phyloP scores from a whole-genome alignment of 2,797 vertebrate genomes.

The Rhincodon typus region DNA sequence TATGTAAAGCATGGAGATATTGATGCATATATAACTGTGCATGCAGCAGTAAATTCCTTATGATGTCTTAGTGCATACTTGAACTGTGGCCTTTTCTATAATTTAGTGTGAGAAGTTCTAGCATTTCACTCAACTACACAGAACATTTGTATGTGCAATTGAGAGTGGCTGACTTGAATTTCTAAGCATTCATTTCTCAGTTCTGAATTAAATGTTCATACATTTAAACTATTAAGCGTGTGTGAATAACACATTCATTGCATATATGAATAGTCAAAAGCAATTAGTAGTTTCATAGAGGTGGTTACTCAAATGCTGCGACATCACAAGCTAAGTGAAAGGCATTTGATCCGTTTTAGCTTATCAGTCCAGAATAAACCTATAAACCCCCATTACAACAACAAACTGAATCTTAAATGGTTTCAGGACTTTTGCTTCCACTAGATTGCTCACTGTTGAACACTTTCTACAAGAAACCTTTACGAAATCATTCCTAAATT shows the following conservation, averaged over 20 bases:
- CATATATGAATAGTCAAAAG: no score
- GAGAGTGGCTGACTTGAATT: background rate
- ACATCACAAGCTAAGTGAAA: background rate
- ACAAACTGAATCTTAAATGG: background rate
- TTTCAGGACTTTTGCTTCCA: background rate
- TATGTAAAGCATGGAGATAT: no score
- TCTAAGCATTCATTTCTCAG: background rate
- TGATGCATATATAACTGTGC: no score
- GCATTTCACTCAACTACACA: background rate
- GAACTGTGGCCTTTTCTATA: background rate
- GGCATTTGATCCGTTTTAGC: background rate
- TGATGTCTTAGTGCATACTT: background rate
- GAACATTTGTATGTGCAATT: background rate
- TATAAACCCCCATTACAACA: background rate
- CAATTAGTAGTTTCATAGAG: background rate
- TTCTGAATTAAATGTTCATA: background rate
- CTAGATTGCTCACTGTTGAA: background rate
- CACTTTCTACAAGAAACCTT: background rate
- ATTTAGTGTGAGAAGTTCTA: background rate
- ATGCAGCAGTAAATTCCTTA: background rate
- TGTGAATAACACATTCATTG: background rate
- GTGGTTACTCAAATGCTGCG: background rate
- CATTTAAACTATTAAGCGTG: background rate
- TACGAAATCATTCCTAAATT: background rate
- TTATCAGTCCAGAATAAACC: background rate